Conservation (phyloP, 2,797 vertebrate species). For the Hipposideros larvatus region DNA sequence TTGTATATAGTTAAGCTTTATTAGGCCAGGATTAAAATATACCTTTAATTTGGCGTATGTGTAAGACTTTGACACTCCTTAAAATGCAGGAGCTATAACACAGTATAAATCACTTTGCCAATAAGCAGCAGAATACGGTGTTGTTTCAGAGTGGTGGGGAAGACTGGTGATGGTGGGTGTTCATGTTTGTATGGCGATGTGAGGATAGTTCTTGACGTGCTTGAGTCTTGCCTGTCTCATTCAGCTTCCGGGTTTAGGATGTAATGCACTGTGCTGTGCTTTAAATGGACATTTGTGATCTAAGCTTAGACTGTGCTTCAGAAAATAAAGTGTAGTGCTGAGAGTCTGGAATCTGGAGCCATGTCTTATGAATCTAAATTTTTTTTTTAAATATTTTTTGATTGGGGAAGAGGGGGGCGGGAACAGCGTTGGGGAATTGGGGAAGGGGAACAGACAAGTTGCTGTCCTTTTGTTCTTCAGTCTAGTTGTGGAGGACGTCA, state of each 20-base stretch:
- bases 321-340: not conserved
- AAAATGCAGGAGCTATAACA: not conserved
- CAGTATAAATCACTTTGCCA: not conserved
- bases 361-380: not conserved
- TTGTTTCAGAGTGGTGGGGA: not conserved
- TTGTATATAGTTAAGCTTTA: constrained; percentile 37
- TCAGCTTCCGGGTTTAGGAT: not conserved
- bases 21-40: constrained; percentile 44
- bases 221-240: not conserved
- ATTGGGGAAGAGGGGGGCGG: no score
- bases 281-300: not conserved
- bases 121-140: not conserved
- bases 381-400: no score
- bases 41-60: constrained; percentile 13
- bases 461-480: no score
- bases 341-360: not conserved
- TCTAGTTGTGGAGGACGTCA: no score
- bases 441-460: no score
- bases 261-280: not conserved
- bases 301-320: not conserved
- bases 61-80: constrained; percentile 12
- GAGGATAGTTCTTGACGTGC: not conserved
- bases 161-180: not conserved
- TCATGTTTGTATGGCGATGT: not conserved
- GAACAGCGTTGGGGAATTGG: no score